phyloP scores from a whole-genome alignment of 2,888 invertebrate genomes.

The Tineola bisselliella region DNA sequence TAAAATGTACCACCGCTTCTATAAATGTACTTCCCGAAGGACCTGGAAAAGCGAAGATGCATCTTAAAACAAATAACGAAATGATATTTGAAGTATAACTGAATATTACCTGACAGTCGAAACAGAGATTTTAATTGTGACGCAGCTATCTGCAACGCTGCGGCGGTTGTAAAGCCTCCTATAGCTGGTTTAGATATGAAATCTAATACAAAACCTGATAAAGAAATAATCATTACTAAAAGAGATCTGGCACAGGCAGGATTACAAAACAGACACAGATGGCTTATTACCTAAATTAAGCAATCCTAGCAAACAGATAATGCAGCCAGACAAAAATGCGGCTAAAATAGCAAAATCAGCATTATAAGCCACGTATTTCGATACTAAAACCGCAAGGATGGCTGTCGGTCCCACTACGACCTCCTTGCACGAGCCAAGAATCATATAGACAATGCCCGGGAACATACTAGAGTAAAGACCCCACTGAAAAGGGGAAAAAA shows the following conservation, averaged over 20 bases:
- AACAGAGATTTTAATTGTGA: slow-evolving; percentile 81
- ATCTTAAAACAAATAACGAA: no score
- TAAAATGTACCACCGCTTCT: slow-evolving; percentile 68
- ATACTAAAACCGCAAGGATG: slow-evolving; percentile 85
- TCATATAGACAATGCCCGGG: slow-evolving; percentile 87
- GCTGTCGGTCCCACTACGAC: slow-evolving; percentile 87
- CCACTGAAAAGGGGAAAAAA: slow-evolving; percentile 61
- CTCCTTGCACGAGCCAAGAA: slow-evolving; percentile 88
- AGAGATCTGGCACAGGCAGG: no score
- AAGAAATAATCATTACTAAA: not conserved
- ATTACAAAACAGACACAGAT: no score
- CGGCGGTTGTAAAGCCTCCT: slow-evolving; percentile 85
- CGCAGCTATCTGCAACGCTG: slow-evolving; percentile 84
- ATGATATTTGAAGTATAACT: not conserved
- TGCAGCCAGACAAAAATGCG: slow-evolving; percentile 78
- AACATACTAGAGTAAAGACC: slow-evolving; percentile 94
- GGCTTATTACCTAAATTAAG: slow-evolving; percentile 74
- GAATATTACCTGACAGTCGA: slow-evolving; percentile 60
- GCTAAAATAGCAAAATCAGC: slow-evolving; percentile 72
- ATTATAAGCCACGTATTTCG: slow-evolving; percentile 72
- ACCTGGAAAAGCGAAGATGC: slow-evolving; percentile 39
- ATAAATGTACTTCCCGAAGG: slow-evolving; percentile 70
- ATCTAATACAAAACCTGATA: slow-evolving; percentile 78
- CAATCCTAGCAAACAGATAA: slow-evolving; percentile 77
- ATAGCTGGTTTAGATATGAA: slow-evolving; percentile 89